Evolutionary conservation across 2,113 vertebrate genomes (phyloP), one percentile per base, ranked within the genome.

Genomic region (Phalacrocorax pelagicus): DNA sequence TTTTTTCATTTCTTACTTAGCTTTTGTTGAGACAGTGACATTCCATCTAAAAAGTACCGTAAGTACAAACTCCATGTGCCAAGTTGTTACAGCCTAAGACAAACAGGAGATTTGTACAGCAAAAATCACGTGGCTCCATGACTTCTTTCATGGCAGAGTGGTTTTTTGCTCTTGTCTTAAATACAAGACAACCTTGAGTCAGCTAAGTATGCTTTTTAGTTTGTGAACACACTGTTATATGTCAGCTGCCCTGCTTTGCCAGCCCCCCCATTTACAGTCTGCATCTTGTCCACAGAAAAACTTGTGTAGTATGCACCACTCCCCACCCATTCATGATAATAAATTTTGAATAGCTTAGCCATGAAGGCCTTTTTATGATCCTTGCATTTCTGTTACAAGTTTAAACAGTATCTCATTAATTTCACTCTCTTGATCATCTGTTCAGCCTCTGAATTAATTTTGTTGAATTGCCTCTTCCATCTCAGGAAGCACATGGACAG

Each of bases 281-380:
- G 4, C 27, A 26, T 52, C 20, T 24, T 32, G 14, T 12, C 32
- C 69, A 51, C 52, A 42, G 21, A 36, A 34, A 10, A 6, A 23
- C 0, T 0, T 4, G 4, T 10, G 32, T 21, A 23, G 34, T 3
- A 12, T 34, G 61, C 20, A 44, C 69, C 26, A 6, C 19, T 69
- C 61, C 8, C 42, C 23, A 14, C 26, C 38, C 8, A 0, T 10
- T 23, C 26, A 4, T 47, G 15, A 4, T 15, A 40, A 30, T 10
- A n/a, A 23, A 46, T 27, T 59, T 36, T 6, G 17, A 40, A 30
- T 40, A 81, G 86, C 36, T 63, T 27, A 63, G n/a, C 63, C 24
- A 14, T 17, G 17, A 57, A 16, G 2, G 44, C 17, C 14, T 54
- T 49, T 74, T n/a, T 23, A 57, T 24, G 21, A 23, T 61, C 9